Conservation (phyloP, 2,797 vertebrate species). For the Rhinichthys osculus region DNA sequence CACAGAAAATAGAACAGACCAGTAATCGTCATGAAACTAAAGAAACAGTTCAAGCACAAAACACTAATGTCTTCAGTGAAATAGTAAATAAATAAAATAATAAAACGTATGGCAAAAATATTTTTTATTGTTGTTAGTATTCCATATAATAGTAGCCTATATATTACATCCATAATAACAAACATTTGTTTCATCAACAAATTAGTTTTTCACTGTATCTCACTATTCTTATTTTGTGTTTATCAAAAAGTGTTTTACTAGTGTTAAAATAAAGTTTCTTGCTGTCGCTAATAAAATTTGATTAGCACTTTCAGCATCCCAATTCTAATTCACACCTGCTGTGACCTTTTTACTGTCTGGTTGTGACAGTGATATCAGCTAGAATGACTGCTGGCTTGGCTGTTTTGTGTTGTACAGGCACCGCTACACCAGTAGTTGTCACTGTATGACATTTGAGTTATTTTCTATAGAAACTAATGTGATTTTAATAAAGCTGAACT, state of each 20-base stretch:
- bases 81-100: neutral
- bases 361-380: neutral
- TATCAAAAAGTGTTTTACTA: neutral
- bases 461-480: constrained; percentile 17
- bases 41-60: neutral
- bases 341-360: neutral
- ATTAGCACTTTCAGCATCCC: neutral
- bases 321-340: neutral
- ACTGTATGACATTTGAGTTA: constrained; percentile 12
- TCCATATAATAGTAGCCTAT: neutral
- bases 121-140: neutral
- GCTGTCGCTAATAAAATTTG: neutral
- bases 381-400: too few species aligned
- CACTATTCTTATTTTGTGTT: neutral
- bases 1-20: neutral
- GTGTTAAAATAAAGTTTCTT: neutral
- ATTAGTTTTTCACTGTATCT: neutral
- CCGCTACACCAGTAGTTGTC: constrained; percentile 7
- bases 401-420: constrained; percentile 9
- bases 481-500: constrained; percentile 37
- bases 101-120: neutral
- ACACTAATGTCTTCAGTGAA: neutral
- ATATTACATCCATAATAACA: neutral
- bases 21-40: neutral
- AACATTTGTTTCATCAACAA: neutral